phyloP scores from a whole-genome alignment of 2,113 vertebrate genomes.

The Tichodroma muraria region DNA sequence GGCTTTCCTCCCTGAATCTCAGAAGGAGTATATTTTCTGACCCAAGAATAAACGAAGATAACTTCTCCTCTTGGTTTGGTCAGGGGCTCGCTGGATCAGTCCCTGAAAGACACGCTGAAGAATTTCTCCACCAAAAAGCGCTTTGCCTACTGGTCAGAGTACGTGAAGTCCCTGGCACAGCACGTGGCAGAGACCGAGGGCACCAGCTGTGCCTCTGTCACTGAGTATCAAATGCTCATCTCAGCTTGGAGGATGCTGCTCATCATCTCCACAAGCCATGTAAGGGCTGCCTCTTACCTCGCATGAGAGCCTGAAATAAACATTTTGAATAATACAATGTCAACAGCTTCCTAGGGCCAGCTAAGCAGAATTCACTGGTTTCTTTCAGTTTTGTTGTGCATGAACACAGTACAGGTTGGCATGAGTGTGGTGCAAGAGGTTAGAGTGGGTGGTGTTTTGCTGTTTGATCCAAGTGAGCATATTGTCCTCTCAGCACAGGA shows the following conservation, averaged over 20 bases:
- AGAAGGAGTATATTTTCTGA: background rate
- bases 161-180: constrained; percentile 82
- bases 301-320: background rate
- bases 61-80: constrained; percentile 12
- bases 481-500: background rate
- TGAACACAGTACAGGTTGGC: background rate
- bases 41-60: background rate
- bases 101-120: constrained; percentile 86
- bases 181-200: constrained; percentile 83
- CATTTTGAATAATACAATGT: background rate
- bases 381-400: background rate
- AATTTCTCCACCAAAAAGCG: constrained; percentile 84
- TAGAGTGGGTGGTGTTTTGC: background rate
- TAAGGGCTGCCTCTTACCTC: constrained; percentile 53
- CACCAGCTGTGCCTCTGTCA: constrained; percentile 74
- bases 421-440: background rate
- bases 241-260: constrained; percentile 94
- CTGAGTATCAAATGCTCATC: constrained; percentile 89
- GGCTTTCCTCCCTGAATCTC: background rate
- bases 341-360: background rate
- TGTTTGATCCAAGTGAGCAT: background rate
- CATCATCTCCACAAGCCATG: constrained; percentile 88
- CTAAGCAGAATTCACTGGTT: background rate
- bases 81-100: constrained; percentile 89
- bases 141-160: constrained; percentile 96